Percentiles rank a stretch among this genome's conserved stretches.
phyloP scores from a whole-genome alignment of 2,888 invertebrate species.

The Phortica okadai region DNA sequence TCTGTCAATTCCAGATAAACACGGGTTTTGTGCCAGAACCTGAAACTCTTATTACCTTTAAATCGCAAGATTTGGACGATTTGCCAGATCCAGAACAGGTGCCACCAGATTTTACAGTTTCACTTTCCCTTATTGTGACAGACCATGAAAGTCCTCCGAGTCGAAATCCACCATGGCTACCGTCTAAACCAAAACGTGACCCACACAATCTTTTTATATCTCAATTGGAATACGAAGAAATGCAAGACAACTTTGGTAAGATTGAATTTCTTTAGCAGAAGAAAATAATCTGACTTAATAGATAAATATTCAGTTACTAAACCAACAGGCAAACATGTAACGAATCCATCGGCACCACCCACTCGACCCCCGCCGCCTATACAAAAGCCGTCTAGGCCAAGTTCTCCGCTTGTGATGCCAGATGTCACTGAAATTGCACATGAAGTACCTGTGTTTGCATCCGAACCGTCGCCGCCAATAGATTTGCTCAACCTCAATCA shows the following conservation, averaged over 20 bases:
- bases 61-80: conserved; percentile 88
- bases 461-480: conserved; percentile 74
- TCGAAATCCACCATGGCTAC: conserved; percentile 86
- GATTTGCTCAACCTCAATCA: conserved; percentile 80
- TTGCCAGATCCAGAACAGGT: conserved; percentile 84
- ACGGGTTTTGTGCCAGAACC: conserved; percentile 89
- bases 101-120: conserved; percentile 83
- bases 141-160: conserved; percentile 83
- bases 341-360: conserved; percentile 61
- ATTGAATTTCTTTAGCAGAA: background rate
- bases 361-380: conserved; percentile 64
- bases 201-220: conserved; percentile 83
- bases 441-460: conserved; percentile 65
- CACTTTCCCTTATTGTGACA: conserved; percentile 84
- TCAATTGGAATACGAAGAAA: conserved; percentile 88
- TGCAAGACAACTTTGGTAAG: conserved; percentile 88
- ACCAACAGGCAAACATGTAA: conserved; percentile 70
- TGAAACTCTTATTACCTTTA: conserved; percentile 86
- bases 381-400: conserved; percentile 51
- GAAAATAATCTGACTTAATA: background rate
- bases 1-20: conserved; percentile 92
- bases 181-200: conserved; percentile 80
- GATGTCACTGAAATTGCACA: conserved; percentile 72
- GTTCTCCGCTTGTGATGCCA: conserved; percentile 67
- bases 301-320: conserved; percentile 74